These are phyloP conservation scores for Mycetomoellerius zeteki DNA, from an alignment of 1,140 invertebrate species.

Conservation along the genomic window DNA sequence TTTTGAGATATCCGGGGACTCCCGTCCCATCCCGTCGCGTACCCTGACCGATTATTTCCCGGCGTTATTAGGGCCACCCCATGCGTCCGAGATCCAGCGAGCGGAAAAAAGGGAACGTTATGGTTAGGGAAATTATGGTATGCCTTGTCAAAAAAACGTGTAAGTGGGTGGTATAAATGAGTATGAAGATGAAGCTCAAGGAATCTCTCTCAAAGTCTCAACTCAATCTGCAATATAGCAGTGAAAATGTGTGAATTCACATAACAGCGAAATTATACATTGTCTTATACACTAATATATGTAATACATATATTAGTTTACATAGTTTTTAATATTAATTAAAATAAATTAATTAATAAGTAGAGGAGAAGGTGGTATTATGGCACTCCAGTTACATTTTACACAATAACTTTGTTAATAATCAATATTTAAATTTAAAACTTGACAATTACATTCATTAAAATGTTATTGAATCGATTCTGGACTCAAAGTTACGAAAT, in stretches of 20 bases:
- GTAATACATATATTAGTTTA: too few relatives aligned
- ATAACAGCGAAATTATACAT: background rate
- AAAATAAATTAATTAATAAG: background rate
- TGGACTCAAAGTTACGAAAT: too few relatives aligned
- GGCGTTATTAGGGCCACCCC: conserved; percentile 34
- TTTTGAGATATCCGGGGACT: conserved; percentile 23
- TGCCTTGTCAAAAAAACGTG: background rate
- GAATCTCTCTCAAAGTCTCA: conserved; percentile 24
- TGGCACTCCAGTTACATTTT: too few relatives aligned
- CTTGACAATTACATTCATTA: too few relatives aligned
- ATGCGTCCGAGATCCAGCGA: conserved; percentile 5
- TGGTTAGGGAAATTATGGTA: conserved; percentile 61
- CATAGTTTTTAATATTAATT: too few relatives aligned
- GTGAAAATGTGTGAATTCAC: background rate
- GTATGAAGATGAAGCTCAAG: background rate
- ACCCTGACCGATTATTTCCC: conserved; percentile 45
- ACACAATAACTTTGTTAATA: too few relatives aligned
- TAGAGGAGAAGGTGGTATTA: too few relatives aligned
- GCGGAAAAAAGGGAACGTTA: conserved; percentile 49
- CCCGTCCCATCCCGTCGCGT: conserved; percentile 7
- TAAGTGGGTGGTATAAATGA: conserved; percentile 26
- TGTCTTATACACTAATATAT: background rate
- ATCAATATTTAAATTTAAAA: too few relatives aligned
- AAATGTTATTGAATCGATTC: too few relatives aligned
- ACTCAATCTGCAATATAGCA: background rate